phyloP scores from a whole-genome alignment of 2,797 vertebrate species.

The Periophthalmus magnuspinnatus region DNA sequence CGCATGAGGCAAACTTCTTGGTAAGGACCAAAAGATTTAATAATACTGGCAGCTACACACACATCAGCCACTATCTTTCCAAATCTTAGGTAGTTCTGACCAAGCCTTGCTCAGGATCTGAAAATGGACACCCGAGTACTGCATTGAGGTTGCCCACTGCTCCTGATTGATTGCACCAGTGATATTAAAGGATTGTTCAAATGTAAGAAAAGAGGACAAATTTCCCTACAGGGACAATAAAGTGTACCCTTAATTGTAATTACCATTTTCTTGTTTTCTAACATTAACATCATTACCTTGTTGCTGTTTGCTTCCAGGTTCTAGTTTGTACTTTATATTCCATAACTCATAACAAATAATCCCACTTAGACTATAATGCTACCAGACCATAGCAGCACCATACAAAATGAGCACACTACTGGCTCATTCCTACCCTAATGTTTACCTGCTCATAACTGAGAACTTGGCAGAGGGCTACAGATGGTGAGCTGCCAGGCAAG shows the following conservation, averaged over 20 bases:
- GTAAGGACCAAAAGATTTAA: constrained; percentile 21
- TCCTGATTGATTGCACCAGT: too few relatives aligned
- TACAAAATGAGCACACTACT: constrained; percentile 19
- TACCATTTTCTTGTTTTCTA: not conserved
- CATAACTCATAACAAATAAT: not conserved
- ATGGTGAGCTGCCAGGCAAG: constrained; percentile 49
- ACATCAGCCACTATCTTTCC: not conserved
- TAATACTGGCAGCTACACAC: constrained; percentile 20
- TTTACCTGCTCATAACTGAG: constrained; percentile 36
- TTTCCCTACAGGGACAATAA: too few relatives aligned
- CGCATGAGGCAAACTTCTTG: constrained; percentile 27
- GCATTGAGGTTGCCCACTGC: too few relatives aligned
- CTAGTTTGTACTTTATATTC: not conserved
- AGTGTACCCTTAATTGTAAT: not conserved
- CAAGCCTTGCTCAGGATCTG: too few relatives aligned
- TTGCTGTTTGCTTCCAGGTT: not conserved
- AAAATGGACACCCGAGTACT: too few relatives aligned
- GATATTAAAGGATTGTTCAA: too few relatives aligned
- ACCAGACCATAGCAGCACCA: not conserved
- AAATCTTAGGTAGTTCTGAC: not conserved
- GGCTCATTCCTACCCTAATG: constrained; percentile 42
- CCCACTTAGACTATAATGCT: not conserved
- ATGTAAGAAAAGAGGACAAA: too few relatives aligned
- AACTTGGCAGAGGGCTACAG: constrained; percentile 47
- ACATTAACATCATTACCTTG: not conserved